Conservation (phyloP, 2,888 invertebrate species). For the Drosophila mimetica region DNA sequence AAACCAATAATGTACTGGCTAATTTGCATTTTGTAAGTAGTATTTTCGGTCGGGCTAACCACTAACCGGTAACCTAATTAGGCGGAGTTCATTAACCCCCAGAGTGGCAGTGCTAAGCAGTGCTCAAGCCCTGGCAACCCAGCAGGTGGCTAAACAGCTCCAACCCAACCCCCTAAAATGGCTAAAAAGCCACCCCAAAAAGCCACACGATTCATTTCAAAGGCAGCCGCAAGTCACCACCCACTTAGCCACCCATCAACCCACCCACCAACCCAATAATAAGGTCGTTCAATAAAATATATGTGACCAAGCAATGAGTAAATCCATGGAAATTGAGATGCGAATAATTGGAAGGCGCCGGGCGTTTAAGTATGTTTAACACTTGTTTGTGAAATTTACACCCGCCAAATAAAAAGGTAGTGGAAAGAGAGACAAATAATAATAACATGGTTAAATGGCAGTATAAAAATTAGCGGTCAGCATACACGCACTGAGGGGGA, state of each 20-base stretch:
- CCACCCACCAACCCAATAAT: conserved; percentile 3
- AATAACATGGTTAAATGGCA: conserved; percentile 38
- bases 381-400: conserved; percentile 55
- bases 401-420: conserved; percentile 13
- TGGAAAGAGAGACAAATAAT: conserved; percentile 6
- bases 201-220: conserved; percentile 63
- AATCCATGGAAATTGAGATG: conserved; percentile 44
- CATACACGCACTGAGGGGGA: conserved; percentile 8
- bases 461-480: conserved; percentile 45
- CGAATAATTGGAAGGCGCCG: conserved; percentile 54
- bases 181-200: conserved; percentile 29
- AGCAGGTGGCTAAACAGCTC: conserved; percentile 36
- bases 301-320: conserved; percentile 27
- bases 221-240: conserved; percentile 45
- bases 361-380: conserved; percentile 61
- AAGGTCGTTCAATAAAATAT: conserved; percentile 33
- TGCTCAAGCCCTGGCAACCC: conserved; percentile 48
- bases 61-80: conserved; percentile 40
- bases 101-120: neutral
- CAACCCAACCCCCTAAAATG: no score
- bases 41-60: conserved; percentile 32
- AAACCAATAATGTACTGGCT: conserved; percentile 35
- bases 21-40: conserved; percentile 28
- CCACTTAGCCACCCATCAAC: neutral
- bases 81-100: conserved; percentile 66